Base-by-base conservation (phyloP, 2,113 vertebrate species). In the Epinephelus lanceolatus region DNA sequence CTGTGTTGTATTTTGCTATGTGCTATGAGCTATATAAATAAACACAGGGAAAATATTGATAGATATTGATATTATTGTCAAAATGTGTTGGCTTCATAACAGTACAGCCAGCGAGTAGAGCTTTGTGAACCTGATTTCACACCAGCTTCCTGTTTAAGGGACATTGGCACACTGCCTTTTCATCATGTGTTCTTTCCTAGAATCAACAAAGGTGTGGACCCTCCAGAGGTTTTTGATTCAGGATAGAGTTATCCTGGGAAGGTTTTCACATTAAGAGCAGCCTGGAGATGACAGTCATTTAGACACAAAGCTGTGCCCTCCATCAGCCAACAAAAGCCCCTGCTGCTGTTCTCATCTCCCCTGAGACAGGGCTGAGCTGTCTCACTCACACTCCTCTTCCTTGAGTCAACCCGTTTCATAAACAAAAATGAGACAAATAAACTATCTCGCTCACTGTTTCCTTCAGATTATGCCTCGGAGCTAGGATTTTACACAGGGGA, bases 151-250 rank as follows among this genome's bases (percentile, higher is more conserved):
- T 45, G 2, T 72, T 57, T 37, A 45, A 49, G 25, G 33, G 21
- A 69, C 21, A 21, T 23, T 75, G 65, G 65, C 65, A 47, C 4
- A 3, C 23, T 74, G 63, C n/a, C 68, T 23, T 59, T 49, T 80
- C 60, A 56, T 19, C 9, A 0, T 74, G 67, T 70, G 53, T 78
- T n/a, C 14, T n/a, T 73, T 76, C 45, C 65, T 19, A 61, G n/a
- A 69, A 62, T 75, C 66, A 87, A 86, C 56, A 80, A 80, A 84
- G 75, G 83, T 2, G 63, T 75, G 27, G 42, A 71, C 63, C n/a
- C 83, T 79, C 56, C 63, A 27, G 13, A 7, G 45, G 65, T 52
- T 81, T 53, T 17, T 42, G 30, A 61, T 80, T 73, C 15, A 12
- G 42, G 30, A 40, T 12, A 13, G 27, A 25, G 8, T 18, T 66